phyloP scores from a whole-genome alignment of 37 sponge, comb jelly and placozoan species.

The Amphimedon queenslandica region DNA sequence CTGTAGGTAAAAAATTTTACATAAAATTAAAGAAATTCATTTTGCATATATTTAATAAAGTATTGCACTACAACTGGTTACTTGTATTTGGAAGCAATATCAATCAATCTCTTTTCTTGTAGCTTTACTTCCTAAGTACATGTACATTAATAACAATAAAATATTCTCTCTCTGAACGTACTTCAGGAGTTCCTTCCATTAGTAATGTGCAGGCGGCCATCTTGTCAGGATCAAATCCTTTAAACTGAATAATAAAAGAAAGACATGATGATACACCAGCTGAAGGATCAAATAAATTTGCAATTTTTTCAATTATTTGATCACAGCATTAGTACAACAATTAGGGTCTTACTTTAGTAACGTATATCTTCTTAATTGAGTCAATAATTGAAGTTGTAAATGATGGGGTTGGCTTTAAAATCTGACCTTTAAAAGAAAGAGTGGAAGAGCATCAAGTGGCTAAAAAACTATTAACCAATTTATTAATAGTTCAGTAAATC shows the following conservation, averaged over 20 bases:
- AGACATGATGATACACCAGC: neutral
- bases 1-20: slow-evolving; percentile 33
- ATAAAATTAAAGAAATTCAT: slow-evolving; percentile 1
- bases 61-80: slow-evolving; percentile 22
- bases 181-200: slow-evolving; percentile 82
- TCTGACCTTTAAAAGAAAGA: slow-evolving; percentile 36
- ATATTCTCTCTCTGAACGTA: slow-evolving; percentile 8
- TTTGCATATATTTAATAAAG: neutral
- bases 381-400: slow-evolving; percentile 37
- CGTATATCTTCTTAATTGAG: slow-evolving; percentile 69
- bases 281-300: neutral
- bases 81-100: slow-evolving; percentile 74
- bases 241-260: slow-evolving; percentile 57
- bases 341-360: slow-evolving; percentile 56
- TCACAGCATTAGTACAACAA: slow-evolving; percentile 2
- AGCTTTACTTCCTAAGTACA: slow-evolving; percentile 62
- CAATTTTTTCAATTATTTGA: neutral
- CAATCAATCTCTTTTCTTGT: slow-evolving; percentile 65
- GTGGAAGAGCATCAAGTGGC: neutral
- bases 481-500: no score
- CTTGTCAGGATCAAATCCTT: slow-evolving; percentile 78
- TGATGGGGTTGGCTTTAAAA: slow-evolving; percentile 48
- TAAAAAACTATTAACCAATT: no score
- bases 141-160: neutral
- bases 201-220: slow-evolving; percentile 80